A percentile compares a stretch with the other conserved stretches of the same genome.
Evolutionary conservation across 2,888 invertebrate species (phyloP).

Genomic region (Drosophila antonietae): DNA sequence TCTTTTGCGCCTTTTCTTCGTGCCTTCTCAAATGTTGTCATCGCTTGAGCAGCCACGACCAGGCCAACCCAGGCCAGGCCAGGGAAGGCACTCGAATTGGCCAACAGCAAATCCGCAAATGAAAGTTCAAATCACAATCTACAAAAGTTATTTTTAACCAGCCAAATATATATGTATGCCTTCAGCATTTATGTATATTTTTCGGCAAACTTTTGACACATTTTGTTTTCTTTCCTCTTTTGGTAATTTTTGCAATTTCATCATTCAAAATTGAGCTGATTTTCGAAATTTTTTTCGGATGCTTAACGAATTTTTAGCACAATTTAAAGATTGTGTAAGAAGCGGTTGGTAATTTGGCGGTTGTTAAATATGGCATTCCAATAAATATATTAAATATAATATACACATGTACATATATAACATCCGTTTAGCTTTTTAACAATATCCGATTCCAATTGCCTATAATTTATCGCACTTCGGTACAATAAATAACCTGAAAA

Average conservation of each 20-base stretch:
- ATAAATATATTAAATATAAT: constrained; percentile 1
- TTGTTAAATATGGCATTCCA: background rate
- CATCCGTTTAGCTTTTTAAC: background rate
- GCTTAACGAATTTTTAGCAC: constrained; percentile 35
- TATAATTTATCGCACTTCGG: constrained; percentile 10
- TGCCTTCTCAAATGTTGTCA: constrained; percentile 59
- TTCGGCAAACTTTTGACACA: constrained; percentile 24
- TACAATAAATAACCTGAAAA: background rate
- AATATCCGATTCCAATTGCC: background rate
- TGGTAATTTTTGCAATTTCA: constrained; percentile 66
- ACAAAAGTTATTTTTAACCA: constrained; percentile 31
- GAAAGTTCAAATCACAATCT: constrained; percentile 51
- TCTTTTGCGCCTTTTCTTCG: constrained; percentile 2
- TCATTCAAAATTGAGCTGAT: constrained; percentile 65
- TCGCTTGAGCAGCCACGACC: constrained; percentile 64
- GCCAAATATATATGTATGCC: background rate
- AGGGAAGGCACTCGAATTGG: constrained; percentile 36
- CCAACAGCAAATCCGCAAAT: constrained; percentile 45
- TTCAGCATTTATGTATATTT: constrained; percentile 2
- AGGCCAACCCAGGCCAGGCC: constrained; percentile 31
- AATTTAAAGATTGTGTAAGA: constrained; percentile 23
- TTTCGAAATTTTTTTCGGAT: constrained; percentile 37
- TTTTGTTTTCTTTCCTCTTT: constrained; percentile 43
- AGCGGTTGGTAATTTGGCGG: constrained; percentile 30
- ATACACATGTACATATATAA: too few relatives aligned